phyloP scores from a whole-genome alignment of 2,888 invertebrate species.

The Cheilosia vulpina region DNA sequence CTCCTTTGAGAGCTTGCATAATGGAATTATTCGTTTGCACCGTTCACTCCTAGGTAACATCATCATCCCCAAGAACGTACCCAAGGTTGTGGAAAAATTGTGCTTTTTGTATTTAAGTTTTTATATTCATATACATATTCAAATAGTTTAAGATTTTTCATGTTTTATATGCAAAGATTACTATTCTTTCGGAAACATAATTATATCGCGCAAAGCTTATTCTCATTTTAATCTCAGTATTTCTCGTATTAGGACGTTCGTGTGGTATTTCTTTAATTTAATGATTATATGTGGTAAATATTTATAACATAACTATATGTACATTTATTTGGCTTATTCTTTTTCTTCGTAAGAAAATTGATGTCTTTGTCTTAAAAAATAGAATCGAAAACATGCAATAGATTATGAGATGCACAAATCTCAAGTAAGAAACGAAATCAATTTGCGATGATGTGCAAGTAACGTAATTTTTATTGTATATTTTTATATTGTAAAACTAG shows the following conservation, averaged over 20 bases:
- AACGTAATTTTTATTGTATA: conserved; percentile 68
- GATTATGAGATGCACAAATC: conserved; percentile 44
- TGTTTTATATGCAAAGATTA: conserved; percentile 33
- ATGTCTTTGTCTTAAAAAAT: conserved; percentile 22
- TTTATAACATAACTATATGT: not conserved
- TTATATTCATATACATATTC: conserved; percentile 18
- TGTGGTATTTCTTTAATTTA: conserved; percentile 24
- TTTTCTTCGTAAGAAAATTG: conserved; percentile 21
- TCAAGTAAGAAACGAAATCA: conserved; percentile 41
- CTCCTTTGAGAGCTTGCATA: conserved; percentile 17
- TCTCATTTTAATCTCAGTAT: conserved; percentile 60
- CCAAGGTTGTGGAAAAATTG: conserved; percentile 65
- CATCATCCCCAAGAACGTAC: conserved; percentile 38
- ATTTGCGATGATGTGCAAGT: conserved; percentile 47
- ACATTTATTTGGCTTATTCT: not conserved
- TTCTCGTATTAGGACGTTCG: conserved; percentile 35
- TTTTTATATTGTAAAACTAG: conserved; percentile 75
- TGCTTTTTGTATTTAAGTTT: conserved; percentile 59
- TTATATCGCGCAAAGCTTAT: conserved; percentile 13
- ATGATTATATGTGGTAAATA: not conserved
- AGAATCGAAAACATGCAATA: conserved; percentile 52
- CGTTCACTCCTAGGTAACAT: conserved; percentile 35
- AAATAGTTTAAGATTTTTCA: conserved; percentile 23
- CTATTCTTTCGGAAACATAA: conserved; percentile 4
- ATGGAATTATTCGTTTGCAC: conserved; percentile 10